A percentile compares a stretch with the other conserved stretches of the same genome.
Conservation (phyloP, 2,113 vertebrate species). For the Takifugu flavidus region DNA sequence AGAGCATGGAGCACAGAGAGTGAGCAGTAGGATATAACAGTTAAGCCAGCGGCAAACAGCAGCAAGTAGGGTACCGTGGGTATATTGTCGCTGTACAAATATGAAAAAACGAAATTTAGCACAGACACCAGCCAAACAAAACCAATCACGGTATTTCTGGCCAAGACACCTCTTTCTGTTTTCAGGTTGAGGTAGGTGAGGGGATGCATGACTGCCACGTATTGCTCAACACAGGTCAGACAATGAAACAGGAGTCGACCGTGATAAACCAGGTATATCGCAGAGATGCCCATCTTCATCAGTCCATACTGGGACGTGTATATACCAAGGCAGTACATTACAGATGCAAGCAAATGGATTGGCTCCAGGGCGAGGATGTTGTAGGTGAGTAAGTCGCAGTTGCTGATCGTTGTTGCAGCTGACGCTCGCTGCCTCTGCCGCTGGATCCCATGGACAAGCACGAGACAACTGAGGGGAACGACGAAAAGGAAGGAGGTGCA, state of each 20-base stretch:
- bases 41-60: not conserved
- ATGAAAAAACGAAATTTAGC: rapidly evolving
- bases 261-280: not conserved
- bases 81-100: not conserved
- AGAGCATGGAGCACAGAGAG: not conserved
- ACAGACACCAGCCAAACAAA: slow-evolving; percentile 3
- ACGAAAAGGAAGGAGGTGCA: not conserved
- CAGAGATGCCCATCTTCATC: not conserved
- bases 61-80: not conserved
- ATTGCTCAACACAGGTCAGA: slow-evolving; percentile 10
- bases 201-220: slow-evolving; percentile 9
- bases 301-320: rapidly evolving
- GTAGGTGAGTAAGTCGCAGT: slow-evolving; percentile 19
- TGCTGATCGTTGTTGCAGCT: not conserved
- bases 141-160: not conserved
- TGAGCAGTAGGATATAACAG: not conserved
- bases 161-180: not conserved
- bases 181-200: slow-evolving; percentile 3
- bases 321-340: not conserved
- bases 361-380: slow-evolving; percentile 7
- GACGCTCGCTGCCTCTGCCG: not conserved
- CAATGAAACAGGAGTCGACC: not conserved
- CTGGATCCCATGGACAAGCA: slow-evolving; percentile 4
- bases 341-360: not conserved
- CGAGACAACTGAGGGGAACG: slow-evolving; percentile 1